phyloP scores from a whole-genome alignment of 1,140 invertebrate species.

The Bombus soroeensis region DNA sequence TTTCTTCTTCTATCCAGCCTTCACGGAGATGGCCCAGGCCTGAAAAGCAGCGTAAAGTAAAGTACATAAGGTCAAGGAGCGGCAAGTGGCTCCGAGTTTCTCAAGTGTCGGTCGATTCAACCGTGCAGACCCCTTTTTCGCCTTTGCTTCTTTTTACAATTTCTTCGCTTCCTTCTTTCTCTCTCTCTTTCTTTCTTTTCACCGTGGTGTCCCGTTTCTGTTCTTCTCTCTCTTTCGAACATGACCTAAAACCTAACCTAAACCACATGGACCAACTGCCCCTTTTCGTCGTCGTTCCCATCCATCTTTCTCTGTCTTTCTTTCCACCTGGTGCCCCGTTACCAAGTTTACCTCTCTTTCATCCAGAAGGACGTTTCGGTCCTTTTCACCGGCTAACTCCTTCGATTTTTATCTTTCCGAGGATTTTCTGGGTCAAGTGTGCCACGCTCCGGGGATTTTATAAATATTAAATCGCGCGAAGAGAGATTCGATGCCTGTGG shows the following conservation, averaged over 20 bases:
- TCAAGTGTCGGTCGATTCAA: constrained; percentile 67
- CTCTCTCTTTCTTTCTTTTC: background rate
- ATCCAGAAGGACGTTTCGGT: too few relatives aligned
- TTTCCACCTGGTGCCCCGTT: too few relatives aligned
- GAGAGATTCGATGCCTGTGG: background rate
- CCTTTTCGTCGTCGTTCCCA: background rate
- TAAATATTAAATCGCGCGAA: constrained; percentile 35
- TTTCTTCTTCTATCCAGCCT: constrained; percentile 13
- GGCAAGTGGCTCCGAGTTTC: constrained; percentile 59
- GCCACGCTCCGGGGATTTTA: constrained; percentile 31
- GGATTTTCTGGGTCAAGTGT: constrained; percentile 67
- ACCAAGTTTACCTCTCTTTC: background rate
- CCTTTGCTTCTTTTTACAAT: background rate
- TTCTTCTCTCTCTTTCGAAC: background rate
- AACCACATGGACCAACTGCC: background rate
- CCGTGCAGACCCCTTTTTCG: constrained; percentile 38
- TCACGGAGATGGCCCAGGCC: constrained; percentile 37
- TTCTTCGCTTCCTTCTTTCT: background rate
- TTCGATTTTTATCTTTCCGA: constrained; percentile 62
- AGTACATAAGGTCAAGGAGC: constrained; percentile 67
- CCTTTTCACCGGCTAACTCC: constrained; percentile 25
- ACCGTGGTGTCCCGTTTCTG: background rate
- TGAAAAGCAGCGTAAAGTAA: constrained; percentile 57
- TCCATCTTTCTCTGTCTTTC: background rate
- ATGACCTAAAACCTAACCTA: background rate